Evolutionary conservation across 2,797 vertebrate species (phyloP).

Genomic region (Cottoperca gobio): DNA sequence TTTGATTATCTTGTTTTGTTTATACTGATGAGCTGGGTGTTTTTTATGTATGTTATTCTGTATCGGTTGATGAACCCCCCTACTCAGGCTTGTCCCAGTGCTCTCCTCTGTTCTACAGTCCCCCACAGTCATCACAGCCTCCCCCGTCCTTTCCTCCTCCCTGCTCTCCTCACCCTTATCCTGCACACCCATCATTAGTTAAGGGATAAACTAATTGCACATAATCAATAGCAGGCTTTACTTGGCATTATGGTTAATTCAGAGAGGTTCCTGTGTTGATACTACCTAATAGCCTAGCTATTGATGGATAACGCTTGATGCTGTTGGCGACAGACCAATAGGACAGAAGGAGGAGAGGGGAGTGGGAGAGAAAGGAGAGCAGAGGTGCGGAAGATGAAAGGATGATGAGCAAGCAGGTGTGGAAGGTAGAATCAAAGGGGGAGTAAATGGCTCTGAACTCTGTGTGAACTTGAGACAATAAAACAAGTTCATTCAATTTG

Average conservation of each 20-base stretch:
- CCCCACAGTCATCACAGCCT: slow-evolving; percentile 56
- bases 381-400: slow-evolving; percentile 69
- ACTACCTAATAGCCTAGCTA: slow-evolving; percentile 60
- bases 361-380: slow-evolving; percentile 57
- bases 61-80: slow-evolving; percentile 32
- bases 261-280: slow-evolving; percentile 68
- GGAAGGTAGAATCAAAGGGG: slow-evolving; percentile 61
- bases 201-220: slow-evolving; percentile 69
- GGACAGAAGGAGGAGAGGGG: slow-evolving; percentile 64
- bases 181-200: slow-evolving; percentile 66
- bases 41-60: slow-evolving; percentile 30
- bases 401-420: slow-evolving; percentile 68
- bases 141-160: slow-evolving; percentile 32
- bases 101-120: slow-evolving; percentile 68
- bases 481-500: slow-evolving; percentile 38
- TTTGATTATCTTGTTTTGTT: slow-evolving; percentile 31
- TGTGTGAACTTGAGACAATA: slow-evolving; percentile 36
- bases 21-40: slow-evolving; percentile 18
- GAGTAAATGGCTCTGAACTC: slow-evolving; percentile 51
- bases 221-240: slow-evolving; percentile 73
- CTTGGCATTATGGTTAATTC: slow-evolving; percentile 69
- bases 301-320: slow-evolving; percentile 68
- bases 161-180: slow-evolving; percentile 57
- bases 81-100: slow-evolving; percentile 62
- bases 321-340: slow-evolving; percentile 64